Percentiles rank a stretch among this genome's conserved stretches.
phyloP scores from a whole-genome alignment of 2,797 vertebrate species.

The Melanotaenia trifasciata region DNA sequence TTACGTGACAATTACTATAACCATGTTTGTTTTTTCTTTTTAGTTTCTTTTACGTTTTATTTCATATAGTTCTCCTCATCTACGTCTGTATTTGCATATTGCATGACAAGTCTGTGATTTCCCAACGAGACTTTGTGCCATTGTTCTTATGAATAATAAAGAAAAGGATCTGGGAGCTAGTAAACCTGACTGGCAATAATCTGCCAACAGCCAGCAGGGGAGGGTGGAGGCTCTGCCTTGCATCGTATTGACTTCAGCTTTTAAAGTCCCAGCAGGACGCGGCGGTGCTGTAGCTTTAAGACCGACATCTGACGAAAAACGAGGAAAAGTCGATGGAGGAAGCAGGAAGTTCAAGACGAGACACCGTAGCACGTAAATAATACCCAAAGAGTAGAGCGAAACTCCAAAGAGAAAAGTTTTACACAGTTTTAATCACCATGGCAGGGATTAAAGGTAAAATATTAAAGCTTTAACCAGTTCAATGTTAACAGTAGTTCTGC shows the following conservation, averaged over 20 bases:
- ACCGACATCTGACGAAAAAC: slow-evolving; percentile 54
- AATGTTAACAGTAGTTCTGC: neutral
- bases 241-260: neutral
- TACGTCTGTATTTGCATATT: no score
- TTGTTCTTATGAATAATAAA: no score
- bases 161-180: neutral
- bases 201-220: neutral
- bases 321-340: slow-evolving; percentile 58
- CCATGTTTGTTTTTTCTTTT: no score
- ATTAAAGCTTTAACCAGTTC: accelerated
- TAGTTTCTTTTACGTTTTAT: no score
- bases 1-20: no score
- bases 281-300: slow-evolving; percentile 75
- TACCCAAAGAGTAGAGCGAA: slow-evolving; percentile 52
- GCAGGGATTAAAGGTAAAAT: slow-evolving; percentile 84
- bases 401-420: slow-evolving; percentile 1
- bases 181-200: neutral
- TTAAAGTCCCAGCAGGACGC: no score
- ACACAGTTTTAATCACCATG: slow-evolving; percentile 60
- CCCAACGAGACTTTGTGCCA: no score
- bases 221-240: neutral
- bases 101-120: no score
- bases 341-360: slow-evolving; percentile 79
- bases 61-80: no score
- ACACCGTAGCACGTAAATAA: slow-evolving; percentile 58